These are phyloP conservation scores for Morone chrysops DNA, from an alignment of 2,113 vertebrate genomes.

Conservation along the genomic window DNA sequence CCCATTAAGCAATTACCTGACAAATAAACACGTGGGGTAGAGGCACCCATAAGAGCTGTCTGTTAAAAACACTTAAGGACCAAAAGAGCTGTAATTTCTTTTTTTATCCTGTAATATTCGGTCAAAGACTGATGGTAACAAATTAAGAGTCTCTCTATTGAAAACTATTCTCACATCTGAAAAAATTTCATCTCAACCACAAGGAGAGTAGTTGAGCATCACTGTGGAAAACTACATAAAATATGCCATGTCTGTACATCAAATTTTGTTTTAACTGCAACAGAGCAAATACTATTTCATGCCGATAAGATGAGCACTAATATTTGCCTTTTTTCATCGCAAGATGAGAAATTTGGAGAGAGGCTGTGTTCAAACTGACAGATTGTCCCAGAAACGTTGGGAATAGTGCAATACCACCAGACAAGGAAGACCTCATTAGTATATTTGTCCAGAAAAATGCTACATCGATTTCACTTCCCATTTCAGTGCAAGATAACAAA, in stretches of 20 bases:
- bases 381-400: constrained; percentile 85
- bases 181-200: constrained; percentile 24
- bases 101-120: constrained; percentile 19
- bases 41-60: constrained; percentile 39
- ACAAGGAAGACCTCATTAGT: constrained; percentile 89
- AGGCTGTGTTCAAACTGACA: constrained; percentile 58
- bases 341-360: constrained; percentile 66
- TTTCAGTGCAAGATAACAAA: constrained; percentile 78
- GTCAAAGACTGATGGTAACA: constrained; percentile 38
- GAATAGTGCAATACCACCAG: constrained; percentile 92
- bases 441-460: constrained; percentile 77
- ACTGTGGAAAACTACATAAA: constrained; percentile 36
- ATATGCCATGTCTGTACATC: constrained; percentile 27
- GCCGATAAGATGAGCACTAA: background rate
- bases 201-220: constrained; percentile 6
- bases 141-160: constrained; percentile 19
- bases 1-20: constrained; percentile 52
- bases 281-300: constrained; percentile 13
- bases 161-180: constrained; percentile 35
- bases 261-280: constrained; percentile 14
- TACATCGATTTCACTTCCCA: constrained; percentile 76
- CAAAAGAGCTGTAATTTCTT: background rate
- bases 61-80: constrained; percentile 25
- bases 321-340: constrained; percentile 58
- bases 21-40: constrained; percentile 47